phyloP scores from a whole-genome alignment of 2,113 vertebrate genomes.

The Oreochromis spilurus region DNA sequence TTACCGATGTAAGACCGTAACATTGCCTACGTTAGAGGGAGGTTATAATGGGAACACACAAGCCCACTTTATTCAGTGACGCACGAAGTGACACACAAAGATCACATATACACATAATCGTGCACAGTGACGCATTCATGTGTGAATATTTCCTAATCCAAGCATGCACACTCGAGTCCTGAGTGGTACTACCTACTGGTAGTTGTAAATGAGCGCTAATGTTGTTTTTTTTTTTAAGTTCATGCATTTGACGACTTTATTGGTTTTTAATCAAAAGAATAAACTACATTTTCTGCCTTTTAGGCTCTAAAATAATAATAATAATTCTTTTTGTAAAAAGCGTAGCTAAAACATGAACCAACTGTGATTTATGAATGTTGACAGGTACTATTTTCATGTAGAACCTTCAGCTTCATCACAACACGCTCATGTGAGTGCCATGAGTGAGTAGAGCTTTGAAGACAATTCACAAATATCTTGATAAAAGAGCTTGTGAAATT shows the following conservation, averaged over 20 bases:
- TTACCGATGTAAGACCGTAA: not conserved
- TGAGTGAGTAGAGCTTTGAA: not conserved
- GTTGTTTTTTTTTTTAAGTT: not conserved
- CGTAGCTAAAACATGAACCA: not conserved
- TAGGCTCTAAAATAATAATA: not conserved
- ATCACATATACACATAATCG: slow-evolving; percentile 11
- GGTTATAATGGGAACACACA: not conserved
- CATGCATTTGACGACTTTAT: not conserved
- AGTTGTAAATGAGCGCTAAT: not conserved
- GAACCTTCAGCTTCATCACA: not conserved
- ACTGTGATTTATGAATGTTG: not conserved
- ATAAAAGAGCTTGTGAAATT: not conserved
- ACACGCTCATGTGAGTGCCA: not conserved
- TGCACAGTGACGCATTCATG: not conserved
- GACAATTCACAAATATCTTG: not conserved
- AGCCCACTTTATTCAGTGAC: not conserved
- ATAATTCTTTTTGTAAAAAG: not conserved
- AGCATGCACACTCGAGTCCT: not conserved
- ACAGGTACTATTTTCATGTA: not conserved
- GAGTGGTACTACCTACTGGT: not conserved
- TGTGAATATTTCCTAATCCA: not conserved
- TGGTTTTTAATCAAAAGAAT: not conserved
- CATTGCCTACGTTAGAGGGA: not conserved
- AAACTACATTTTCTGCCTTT: not conserved
- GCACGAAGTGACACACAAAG: not conserved